A percentile compares a stretch with the other conserved stretches of the same genome.
Conservation (phyloP, 2,888 invertebrate genomes). For the Ochropleura plecta region DNA sequence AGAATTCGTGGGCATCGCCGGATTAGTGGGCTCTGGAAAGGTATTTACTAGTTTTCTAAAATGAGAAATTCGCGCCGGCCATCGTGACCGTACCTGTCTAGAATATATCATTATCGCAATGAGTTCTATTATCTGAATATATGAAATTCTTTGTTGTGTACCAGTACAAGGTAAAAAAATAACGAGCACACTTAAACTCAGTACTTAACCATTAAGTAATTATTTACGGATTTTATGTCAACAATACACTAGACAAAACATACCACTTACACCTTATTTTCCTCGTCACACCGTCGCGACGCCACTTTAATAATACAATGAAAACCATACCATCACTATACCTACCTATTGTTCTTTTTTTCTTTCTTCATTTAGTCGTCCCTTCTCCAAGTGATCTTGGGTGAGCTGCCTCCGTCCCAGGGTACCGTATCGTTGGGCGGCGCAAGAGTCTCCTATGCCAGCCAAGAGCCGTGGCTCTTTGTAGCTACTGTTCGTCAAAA, state of each 20-base stretch:
- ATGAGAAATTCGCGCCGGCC: neutral
- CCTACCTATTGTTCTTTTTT: neutral
- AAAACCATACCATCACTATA: constrained; percentile 1
- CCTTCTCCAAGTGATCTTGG: constrained; percentile 92
- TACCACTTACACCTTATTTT: constrained; percentile 19
- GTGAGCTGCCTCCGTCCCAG: constrained; percentile 92
- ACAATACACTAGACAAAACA: neutral
- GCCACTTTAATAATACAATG: neutral
- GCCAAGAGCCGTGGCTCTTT: constrained; percentile 95
- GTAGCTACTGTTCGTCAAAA: constrained; percentile 94
- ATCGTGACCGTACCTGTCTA: neutral
- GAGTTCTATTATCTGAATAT: neutral
- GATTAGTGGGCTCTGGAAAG: constrained; percentile 95
- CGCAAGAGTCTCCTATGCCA: constrained; percentile 92
- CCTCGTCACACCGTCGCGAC: constrained; percentile 10
- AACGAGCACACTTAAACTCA: neutral
- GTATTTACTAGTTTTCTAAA: constrained; percentile 69
- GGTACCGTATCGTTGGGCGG: constrained; percentile 92
- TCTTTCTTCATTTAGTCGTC: constrained; percentile 87
- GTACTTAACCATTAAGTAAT: constrained; percentile 3
- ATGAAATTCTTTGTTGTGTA: neutral
- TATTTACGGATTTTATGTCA: constrained; percentile 18
- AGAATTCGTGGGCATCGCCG: constrained; percentile 92
- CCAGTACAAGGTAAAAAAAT: neutral
- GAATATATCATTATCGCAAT: neutral